Evolutionary conservation across 2,113 vertebrate species (phyloP), one percentile per base, ranked within the genome.

Genomic region (Campylomormyrus tamandua): DNA sequence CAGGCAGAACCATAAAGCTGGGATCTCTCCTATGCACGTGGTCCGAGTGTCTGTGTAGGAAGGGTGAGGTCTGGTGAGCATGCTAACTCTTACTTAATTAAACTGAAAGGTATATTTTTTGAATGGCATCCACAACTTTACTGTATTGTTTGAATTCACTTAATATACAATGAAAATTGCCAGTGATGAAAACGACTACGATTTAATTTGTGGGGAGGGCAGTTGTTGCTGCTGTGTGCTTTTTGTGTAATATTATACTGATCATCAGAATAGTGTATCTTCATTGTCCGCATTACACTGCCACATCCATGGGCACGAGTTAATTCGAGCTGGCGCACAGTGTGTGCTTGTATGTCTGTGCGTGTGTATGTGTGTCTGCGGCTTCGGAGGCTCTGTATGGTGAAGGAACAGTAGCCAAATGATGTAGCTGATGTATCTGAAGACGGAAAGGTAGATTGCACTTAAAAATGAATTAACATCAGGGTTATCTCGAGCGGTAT

Each of bases 381-480:
- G 83, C 83, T 86, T 86, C 21, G 11, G 27, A 31, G 46, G 48
- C 83, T 48, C 83, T 15, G 83, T 86, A 86, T 3, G 1, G 46
- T 48, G n/a, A 46, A 52, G 56, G 56, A 90, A 92, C 50, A 92
- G 93, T 92, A 95, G 95, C 94, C 93, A 91, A 90, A 46, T 87
- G 83, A 93, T 96, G 95, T 96, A 96, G 95, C 95, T 90, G 91
- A 89, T 88, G 7, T 88, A 31, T 83, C 87, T 66, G 11, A 49
- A 58, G 49, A 27, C 24, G 42, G 24, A 7, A 5, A 31, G n/a
- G 48, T n/a, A 17, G 21, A 48, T 27, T 86, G 45, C 83, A 86
- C 83, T 48, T 86, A 86, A 86, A 80, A 86, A 86, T 46, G 2
- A 86, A 86, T 86, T 48, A 86, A 86, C 83, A 86, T n/a, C 83